Conservation (phyloP, 2,797 vertebrate species). For the Pseudopleuronectes americanus region DNA sequence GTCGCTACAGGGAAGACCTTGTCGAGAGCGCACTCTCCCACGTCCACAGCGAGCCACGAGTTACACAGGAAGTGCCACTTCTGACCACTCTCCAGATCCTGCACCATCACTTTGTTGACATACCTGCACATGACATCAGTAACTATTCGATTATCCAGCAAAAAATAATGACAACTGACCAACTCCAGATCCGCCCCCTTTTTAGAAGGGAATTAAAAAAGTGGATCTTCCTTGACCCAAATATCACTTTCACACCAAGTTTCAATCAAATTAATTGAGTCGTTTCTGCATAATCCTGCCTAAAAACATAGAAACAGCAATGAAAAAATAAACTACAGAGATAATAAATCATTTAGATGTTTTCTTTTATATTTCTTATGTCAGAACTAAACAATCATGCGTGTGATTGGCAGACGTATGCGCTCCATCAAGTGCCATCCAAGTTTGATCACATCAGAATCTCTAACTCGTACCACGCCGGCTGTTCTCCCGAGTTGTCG, state of each 20-base stretch:
- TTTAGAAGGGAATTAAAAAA: no score
- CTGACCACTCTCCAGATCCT: slow-evolving; percentile 87
- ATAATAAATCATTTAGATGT: no score
- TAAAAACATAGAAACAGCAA: no score
- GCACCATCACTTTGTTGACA: slow-evolving; percentile 90
- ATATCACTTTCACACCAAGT: no score
- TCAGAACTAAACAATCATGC: no score
- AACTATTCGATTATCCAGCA: neutral
- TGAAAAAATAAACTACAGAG: no score
- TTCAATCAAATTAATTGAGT: no score
- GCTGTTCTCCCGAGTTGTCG: slow-evolving; percentile 90
- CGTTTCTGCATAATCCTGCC: no score
- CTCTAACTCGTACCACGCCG: slow-evolving; percentile 85
- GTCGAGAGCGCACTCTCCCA: slow-evolving; percentile 91
- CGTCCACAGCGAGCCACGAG: slow-evolving; percentile 93
- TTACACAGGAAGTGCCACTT: slow-evolving; percentile 96
- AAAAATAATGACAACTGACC: neutral
- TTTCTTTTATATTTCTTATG: no score
- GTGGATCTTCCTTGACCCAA: no score
- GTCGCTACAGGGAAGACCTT: slow-evolving; percentile 91
- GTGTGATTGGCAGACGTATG: no score
- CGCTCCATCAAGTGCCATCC: no score
- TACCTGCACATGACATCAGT: slow-evolving; percentile 83
- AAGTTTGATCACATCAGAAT: neutral
- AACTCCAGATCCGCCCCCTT: neutral